A percentile compares a stretch with the other conserved stretches of the same genome.
phyloP scores from a whole-genome alignment of 2,888 invertebrate genomes.

The Brachyopa scutellaris region DNA sequence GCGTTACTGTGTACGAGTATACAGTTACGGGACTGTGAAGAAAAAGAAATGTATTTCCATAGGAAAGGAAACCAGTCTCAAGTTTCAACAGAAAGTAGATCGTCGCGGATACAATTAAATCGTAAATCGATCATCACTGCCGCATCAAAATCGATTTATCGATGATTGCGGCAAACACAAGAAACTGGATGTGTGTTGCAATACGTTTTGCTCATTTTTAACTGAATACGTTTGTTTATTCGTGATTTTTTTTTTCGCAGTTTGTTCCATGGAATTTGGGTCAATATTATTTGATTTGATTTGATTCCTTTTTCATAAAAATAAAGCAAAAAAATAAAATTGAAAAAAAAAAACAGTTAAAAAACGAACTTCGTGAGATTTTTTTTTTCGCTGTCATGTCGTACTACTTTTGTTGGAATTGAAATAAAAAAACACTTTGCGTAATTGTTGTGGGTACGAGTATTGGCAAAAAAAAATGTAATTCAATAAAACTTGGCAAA shows the following conservation, averaged over 20 bases:
- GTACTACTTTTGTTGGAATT: neutral
- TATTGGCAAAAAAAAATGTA: neutral
- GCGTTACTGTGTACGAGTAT: constrained; percentile 13
- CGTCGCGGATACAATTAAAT: constrained; percentile 39
- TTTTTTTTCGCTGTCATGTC: constrained; percentile 12
- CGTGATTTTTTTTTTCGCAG: constrained; percentile 13
- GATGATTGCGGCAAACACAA: no score
- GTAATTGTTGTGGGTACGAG: constrained; percentile 28
- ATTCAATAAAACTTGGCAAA: neutral
- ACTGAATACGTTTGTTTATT: constrained; percentile 2
- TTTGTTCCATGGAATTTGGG: constrained; percentile 20
- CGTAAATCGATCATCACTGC: constrained; percentile 35
- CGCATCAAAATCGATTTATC: constrained; percentile 19
- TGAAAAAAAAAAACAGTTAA: constrained; percentile 41
- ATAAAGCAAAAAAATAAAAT: constrained; percentile 17
- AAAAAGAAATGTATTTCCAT: constrained; percentile 34
- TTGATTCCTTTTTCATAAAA: neutral
- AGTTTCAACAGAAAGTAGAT: constrained; percentile 21
- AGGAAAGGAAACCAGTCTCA: constrained; percentile 31
- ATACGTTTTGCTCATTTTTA: constrained; percentile 1
- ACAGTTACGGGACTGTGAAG: no score
- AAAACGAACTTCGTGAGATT: constrained; percentile 40
- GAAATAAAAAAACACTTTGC: constrained; percentile 1
- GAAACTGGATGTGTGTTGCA: constrained; percentile 25
- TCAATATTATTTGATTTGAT: constrained; percentile 34